A percentile compares a stretch with the other conserved stretches of the same genome.
Conservation (phyloP, 2,797 vertebrate species). For the Tachyglossus aculeatus region DNA sequence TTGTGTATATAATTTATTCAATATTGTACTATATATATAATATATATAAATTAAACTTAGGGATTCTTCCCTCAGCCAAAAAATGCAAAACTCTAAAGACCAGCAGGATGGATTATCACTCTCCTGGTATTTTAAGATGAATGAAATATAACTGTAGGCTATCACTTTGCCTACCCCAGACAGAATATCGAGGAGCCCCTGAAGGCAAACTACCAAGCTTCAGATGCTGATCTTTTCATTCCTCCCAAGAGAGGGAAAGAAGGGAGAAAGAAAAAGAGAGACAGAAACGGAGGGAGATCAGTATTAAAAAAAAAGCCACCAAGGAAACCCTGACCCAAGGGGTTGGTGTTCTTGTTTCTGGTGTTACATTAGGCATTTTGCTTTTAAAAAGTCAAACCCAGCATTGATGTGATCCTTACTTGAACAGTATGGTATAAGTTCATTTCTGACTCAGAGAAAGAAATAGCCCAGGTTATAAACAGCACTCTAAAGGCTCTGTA, state of each 20-base stretch:
- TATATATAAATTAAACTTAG: neutral
- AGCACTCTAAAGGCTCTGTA: neutral
- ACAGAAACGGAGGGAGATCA: too few relatives aligned
- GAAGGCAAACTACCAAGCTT: constrained; percentile 26
- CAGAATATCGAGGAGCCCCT: constrained; percentile 46
- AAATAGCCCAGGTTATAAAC: too few relatives aligned
- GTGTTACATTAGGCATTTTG: too few relatives aligned
- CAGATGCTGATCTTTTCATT: constrained; percentile 49
- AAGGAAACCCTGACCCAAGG: constrained; percentile 14
- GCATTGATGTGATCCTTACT: too few relatives aligned
- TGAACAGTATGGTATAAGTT: too few relatives aligned
- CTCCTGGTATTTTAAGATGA: constrained; percentile 18
- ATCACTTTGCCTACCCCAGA: constrained; percentile 24
- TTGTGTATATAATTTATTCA: neutral
- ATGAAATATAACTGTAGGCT: constrained; percentile 13
- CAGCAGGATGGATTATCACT: constrained; percentile 18
- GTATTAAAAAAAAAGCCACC: too few relatives aligned
- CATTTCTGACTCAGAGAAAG: too few relatives aligned
- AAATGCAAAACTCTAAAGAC: constrained; percentile 10
- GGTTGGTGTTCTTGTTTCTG: neutral
- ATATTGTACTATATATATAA: neutral
- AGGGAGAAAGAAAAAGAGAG: too few relatives aligned
- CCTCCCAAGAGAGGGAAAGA: constrained; percentile 42
- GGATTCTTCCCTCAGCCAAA: neutral
- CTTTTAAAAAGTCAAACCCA: too few relatives aligned